These are phyloP conservation scores for Pedetes capensis DNA, from an alignment of 2,113 vertebrate species.

Conservation along the genomic window DNA sequence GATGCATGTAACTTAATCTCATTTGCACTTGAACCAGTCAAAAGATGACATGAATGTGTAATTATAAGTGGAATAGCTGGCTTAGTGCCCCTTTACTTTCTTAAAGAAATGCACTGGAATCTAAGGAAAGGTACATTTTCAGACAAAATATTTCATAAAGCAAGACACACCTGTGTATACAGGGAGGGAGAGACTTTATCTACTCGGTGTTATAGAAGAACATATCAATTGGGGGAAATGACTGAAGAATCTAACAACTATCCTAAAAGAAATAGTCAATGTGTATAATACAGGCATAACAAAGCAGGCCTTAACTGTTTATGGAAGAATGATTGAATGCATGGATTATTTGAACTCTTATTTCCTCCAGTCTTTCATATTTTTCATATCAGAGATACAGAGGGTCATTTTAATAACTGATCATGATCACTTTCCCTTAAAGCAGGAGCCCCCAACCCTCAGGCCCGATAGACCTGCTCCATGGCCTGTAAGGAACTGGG, in stretches of 20 bases:
- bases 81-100: background rate
- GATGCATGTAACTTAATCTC: background rate
- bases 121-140: background rate
- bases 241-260: background rate
- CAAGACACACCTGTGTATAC: background rate
- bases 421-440: too few species aligned
- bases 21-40: background rate
- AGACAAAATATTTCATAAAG: background rate
- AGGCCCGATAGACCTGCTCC: too few species aligned
- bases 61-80: background rate
- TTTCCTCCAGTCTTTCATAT: background rate
- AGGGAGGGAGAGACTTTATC: background rate
- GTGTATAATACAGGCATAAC: background rate
- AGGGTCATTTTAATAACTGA: background rate
- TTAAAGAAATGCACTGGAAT: background rate
- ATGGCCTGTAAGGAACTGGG: too few species aligned
- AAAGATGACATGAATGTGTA: background rate
- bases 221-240: background rate
- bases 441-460: too few species aligned
- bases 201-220: background rate
- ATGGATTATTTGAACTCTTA: background rate
- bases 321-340: background rate
- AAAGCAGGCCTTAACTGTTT: background rate
- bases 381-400: background rate
- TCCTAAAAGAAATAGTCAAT: background rate